Conservation (phyloP, 1,140 invertebrate genomes). For the Ceratina calcarata region DNA sequence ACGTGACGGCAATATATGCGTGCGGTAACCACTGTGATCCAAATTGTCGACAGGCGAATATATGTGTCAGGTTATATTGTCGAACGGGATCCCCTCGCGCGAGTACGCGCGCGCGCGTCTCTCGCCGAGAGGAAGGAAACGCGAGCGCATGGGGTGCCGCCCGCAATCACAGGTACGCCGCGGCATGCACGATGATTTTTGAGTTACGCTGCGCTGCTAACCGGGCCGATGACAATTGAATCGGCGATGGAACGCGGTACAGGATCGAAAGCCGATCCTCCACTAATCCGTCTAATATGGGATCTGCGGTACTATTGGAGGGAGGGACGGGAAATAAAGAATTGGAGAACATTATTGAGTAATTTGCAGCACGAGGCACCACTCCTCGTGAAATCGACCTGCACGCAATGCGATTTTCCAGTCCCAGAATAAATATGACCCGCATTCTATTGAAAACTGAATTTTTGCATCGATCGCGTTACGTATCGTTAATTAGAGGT, state of each 20-base stretch:
- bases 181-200: conserved; percentile 26
- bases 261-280: no score
- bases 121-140: background rate
- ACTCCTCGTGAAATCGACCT: background rate
- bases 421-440: background rate
- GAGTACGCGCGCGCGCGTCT: background rate
- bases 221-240: conserved; percentile 35
- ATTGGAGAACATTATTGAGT: background rate
- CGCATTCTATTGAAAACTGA: conserved; percentile 2
- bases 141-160: no score
- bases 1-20: conserved; percentile 71
- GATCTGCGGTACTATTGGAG: no score
- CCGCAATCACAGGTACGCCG: background rate
- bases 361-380: background rate
- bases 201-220: conserved; percentile 56
- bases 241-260: no score
- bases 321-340: background rate
- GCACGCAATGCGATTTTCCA: conserved; percentile 26
- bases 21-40: conserved; percentile 73
- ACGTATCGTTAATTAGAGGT: background rate
- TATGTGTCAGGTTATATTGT: conserved; percentile 54
- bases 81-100: conserved; percentile 20
- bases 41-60: conserved; percentile 54
- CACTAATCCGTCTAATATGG: no score
- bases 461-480: background rate